A percentile compares a stretch with the other conserved stretches of the same genome.
These are phyloP conservation scores for Falco punctatus DNA, from an alignment of 2,113 vertebrate species.

Conservation along the genomic window DNA sequence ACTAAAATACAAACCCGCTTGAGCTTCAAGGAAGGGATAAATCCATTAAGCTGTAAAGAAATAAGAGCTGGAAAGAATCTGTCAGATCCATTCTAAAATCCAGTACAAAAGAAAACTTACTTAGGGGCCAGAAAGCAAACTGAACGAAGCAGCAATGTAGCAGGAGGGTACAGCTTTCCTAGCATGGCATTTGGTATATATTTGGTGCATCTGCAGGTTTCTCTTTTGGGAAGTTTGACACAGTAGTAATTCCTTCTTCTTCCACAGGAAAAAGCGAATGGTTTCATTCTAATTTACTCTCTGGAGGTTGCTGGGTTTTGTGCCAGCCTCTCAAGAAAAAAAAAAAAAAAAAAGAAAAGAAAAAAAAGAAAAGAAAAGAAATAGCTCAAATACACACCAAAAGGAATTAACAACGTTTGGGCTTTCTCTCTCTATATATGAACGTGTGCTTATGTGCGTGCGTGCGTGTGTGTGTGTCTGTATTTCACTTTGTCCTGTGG, in stretches of 20 bases:
- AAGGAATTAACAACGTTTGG: neutral
- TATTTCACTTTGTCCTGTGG: neutral
- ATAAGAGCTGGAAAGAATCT: neutral
- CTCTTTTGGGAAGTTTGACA: neutral
- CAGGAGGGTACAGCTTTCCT: neutral
- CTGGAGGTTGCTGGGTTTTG: neutral
- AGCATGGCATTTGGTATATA: neutral
- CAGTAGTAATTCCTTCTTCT: neutral
- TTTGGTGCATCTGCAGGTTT: neutral
- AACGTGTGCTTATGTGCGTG: fast-evolving
- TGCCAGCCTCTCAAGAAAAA: neutral
- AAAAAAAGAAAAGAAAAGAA: neutral
- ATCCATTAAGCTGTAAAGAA: slow-evolving; percentile 10
- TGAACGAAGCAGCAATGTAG: neutral
- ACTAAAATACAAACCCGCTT: neutral
- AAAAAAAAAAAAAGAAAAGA: no score
- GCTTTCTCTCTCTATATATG: neutral
- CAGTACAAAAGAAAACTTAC: neutral
- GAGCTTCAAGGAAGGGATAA: neutral
- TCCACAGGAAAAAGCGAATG: neutral
- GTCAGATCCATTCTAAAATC: neutral
- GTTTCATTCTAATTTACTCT: neutral
- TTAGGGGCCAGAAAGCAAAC: neutral
- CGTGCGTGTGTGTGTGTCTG: fast-evolving
- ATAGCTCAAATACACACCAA: neutral